Evolutionary conservation across 92 coral and sea anemone genomes (phyloP), one percentile per base, ranked within the genome.

Genomic region (Meandrina meandrites): DNA sequence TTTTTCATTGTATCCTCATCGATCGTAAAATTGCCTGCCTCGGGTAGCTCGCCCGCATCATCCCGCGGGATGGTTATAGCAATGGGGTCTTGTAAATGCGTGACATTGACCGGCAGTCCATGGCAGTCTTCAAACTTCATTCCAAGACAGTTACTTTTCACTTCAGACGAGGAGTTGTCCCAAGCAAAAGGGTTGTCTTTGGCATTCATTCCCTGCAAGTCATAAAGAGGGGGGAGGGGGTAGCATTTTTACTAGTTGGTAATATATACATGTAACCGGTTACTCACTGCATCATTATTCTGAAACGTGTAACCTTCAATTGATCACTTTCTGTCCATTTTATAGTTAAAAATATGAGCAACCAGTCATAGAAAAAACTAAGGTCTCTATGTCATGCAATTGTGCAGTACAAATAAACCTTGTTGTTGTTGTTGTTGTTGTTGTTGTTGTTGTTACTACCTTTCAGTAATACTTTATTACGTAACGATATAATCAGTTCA

Each of bases 111-210:
- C 10, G 90, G 74, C 16, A 82, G 84, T 8, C 97, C 97, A 48
- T 88, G 81, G 35, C 91, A 84, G 76, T 81, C 90, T 75, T 79
- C 89, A 68, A 96, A 73, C 64, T 85, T 92, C 75, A 96, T 79
- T 24, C 92, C 92, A 73, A 94, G 78, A 28, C 91, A 92, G 88
- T 90, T 87, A 82, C 94, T 93, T 34, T 81, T 85, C 16, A 96
- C 93, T 8, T 56, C 83, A 9, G 79, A 31, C 11, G 98, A 87
- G 24, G 95, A 84, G 37, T 81, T 76, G 28, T 94, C 94, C 93
- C 94, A 92, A 18, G 90, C 76, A 57, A 64, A 94, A 1, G 94
- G 94, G 71, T 91, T 91, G 17, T 78, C 78, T 80, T 56, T 91
- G 45, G 79, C 28, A 73, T 79, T 70, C 1, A 70, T 57, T 32